Percentiles rank a stretch among this genome's conserved stretches.
These are phyloP conservation scores for Brachionus koreanus DNA, from an alignment of 1,140 invertebrate genomes.

Conservation along the genomic window DNA sequence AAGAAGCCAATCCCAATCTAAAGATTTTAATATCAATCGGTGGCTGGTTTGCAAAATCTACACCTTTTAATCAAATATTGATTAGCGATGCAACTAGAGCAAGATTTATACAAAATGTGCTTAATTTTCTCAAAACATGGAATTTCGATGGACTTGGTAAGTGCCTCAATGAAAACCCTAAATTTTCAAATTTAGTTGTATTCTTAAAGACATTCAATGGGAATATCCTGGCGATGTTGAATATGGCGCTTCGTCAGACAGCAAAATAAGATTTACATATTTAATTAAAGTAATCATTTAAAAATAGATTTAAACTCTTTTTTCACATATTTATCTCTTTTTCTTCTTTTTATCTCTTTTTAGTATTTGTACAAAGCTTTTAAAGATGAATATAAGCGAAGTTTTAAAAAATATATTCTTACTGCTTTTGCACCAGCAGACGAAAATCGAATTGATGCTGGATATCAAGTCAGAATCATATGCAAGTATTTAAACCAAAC, in stretches of 20 bases:
- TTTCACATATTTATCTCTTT: not conserved
- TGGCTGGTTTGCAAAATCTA: conserved; percentile 68
- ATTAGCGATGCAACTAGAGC: conserved; percentile 62
- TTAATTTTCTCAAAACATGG: conserved; percentile 82
- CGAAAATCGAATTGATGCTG: conserved; percentile 74
- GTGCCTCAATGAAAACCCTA: not conserved
- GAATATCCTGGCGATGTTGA: conserved; percentile 87
- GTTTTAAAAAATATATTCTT: conserved; percentile 18
- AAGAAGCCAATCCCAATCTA: conserved; percentile 68
- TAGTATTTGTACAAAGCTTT: conserved; percentile 41
- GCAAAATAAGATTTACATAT: conserved; percentile 27
- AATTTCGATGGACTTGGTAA: conserved; percentile 79
- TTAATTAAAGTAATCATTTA: conserved; percentile 10
- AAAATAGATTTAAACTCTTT: no score
- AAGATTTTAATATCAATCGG: conserved; percentile 73
- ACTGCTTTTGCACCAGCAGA: conserved; percentile 32
- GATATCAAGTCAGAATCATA: conserved; percentile 79
- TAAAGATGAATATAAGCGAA: conserved; percentile 38
- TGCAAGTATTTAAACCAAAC: conserved; percentile 62
- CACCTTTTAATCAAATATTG: conserved; percentile 54
- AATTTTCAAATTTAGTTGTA: not conserved
- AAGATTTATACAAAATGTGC: conserved; percentile 54
- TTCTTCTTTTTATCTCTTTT: not conserved
- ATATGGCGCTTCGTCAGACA: conserved; percentile 62
- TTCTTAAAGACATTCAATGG: conserved; percentile 76